Conservation (phyloP, 2,888 invertebrate genomes). For the Pristionchus maxplancki region DNA sequence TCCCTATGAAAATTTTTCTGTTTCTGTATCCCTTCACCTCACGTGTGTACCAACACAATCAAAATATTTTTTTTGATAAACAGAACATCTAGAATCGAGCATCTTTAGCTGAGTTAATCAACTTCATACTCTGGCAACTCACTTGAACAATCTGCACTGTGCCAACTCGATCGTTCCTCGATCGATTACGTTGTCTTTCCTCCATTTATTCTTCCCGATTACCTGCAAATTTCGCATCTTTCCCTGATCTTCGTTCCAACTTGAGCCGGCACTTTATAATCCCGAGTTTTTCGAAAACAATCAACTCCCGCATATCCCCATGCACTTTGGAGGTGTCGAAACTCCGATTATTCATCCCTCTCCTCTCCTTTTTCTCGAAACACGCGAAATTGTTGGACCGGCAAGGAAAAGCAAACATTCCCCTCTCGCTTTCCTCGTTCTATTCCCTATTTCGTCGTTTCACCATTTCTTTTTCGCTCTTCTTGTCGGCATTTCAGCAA, state of each 20-base stretch:
- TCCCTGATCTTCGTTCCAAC: too few relatives aligned
- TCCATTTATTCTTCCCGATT: conserved; percentile 49
- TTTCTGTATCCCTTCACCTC: not conserved
- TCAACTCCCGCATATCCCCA: too few relatives aligned
- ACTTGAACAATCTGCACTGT: conserved; percentile 69
- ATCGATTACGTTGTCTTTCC: conserved; percentile 95
- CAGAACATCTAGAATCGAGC: too few relatives aligned
- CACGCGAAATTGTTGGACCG: conserved; percentile 15
- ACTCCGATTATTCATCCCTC: too few relatives aligned
- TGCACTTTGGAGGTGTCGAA: too few relatives aligned
- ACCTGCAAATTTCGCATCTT: not conserved
- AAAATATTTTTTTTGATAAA: not conserved
- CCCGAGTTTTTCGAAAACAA: too few relatives aligned
- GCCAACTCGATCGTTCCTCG: conserved; percentile 88
- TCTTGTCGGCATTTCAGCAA: not conserved
- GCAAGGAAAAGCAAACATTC: conserved; percentile 2
- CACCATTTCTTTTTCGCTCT: not conserved
- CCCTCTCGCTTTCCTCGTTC: not conserved
- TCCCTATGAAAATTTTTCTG: too few relatives aligned
- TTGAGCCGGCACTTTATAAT: too few relatives aligned
- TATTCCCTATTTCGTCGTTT: not conserved
- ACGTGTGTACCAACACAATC: not conserved
- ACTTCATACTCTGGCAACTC: conserved; percentile 46
- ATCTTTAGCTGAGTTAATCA: too few relatives aligned
- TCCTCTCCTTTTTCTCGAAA: not conserved